Evolutionary conservation across 2,113 vertebrate genomes (phyloP), one percentile per base, ranked within the genome.

Genomic region (Heterocephalus glaber): DNA sequence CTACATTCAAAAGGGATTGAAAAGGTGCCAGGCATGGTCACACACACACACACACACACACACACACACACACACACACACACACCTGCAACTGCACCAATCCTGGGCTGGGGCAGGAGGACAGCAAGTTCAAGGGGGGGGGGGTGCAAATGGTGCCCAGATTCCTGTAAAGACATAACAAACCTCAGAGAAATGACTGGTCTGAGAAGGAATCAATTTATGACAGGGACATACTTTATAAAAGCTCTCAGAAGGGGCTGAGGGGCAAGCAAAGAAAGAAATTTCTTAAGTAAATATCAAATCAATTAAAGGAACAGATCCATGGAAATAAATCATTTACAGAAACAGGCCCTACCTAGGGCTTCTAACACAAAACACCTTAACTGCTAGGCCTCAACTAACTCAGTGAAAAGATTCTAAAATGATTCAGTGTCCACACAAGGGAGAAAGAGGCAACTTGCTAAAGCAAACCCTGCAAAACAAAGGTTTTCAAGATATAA

Each of bases 261-360:
- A 76, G 54, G 56, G 86, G 93, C 60, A 84, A 82, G 89, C 95
- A 95, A 96, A 96, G 94, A 98, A 96, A 94, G 95, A 97, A 94
- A 92, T 90, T 96, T 97, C 96, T 95, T 97, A 94, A 96, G 97
- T 94, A 97, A 97, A 97, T 96, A 97, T 80, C 85, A 95, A 96
- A 97, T 85, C 93, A 96, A 90, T 96, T 83, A 81, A 95, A 98
- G 97, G 94, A 97, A 80, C n/a, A 92, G 95, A 97, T 97, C 96
- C 95, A 97, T 97, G 93, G 94, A 96, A 97, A 97, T 97, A 96
- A 98, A 97, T 97, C 97, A 98, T 97, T 97, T 95, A 97, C 97
- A 92, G 91, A 66, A 95, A 94, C 90, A 93, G 52, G 79, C 60
- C 90, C 93, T 90, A 93, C 82, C 97, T 98, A 93, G 41, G 87